phyloP scores from a whole-genome alignment of 2,113 vertebrate species.

The Ageneiosus marmoratus region DNA sequence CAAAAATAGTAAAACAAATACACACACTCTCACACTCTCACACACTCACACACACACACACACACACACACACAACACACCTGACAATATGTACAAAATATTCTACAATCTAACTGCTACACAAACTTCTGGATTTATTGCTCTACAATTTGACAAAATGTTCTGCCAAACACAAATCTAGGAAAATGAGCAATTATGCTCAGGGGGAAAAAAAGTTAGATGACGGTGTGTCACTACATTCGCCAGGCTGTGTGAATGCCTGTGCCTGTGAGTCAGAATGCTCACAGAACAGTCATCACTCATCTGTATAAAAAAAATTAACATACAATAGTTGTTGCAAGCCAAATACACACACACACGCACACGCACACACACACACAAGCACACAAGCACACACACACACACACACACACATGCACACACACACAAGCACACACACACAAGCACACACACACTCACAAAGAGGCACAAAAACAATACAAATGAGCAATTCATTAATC shows the following conservation, averaged over 20 bases:
- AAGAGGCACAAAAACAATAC: constrained; percentile 39
- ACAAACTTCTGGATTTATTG: neutral
- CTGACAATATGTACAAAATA: neutral
- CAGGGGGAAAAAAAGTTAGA: neutral
- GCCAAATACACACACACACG: constrained; percentile 33
- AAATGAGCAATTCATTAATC: neutral
- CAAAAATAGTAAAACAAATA: too few species aligned
- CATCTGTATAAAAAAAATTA: constrained; percentile 4
- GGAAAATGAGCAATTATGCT: neutral
- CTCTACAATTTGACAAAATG: neutral
- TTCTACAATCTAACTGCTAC: neutral
- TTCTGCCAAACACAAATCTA: neutral
- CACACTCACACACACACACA: too few species aligned
- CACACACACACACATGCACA: constrained; percentile 16
- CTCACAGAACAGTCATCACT: constrained; percentile 18
- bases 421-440: constrained; percentile 36
- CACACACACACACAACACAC: neutral
- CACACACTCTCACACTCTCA: too few species aligned
- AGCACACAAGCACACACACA: too few species aligned
- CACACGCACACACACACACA: constrained; percentile 46
- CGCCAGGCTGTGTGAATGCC: constrained; percentile 9
- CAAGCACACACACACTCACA: constrained; percentile 42
- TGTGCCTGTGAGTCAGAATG: constrained; percentile 33
- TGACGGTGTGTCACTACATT: constrained; percentile 13
- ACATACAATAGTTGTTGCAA: constrained; percentile 6